Conservation (phyloP, 2,113 vertebrate species). For the Menidia beryllina region DNA sequence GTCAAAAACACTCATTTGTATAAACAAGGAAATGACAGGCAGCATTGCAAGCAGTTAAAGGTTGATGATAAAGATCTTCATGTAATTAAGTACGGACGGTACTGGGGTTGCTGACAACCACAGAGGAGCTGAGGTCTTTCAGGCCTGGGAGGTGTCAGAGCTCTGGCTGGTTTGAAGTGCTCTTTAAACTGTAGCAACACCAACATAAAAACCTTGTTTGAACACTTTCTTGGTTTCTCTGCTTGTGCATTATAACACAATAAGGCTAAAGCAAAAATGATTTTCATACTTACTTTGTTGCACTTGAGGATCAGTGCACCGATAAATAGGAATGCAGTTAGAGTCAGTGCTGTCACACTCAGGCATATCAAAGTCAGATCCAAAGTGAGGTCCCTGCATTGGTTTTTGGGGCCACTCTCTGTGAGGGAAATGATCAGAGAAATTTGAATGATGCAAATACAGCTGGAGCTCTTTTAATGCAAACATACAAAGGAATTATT, state of each 20-base stretch:
- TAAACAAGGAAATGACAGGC: slow-evolving; percentile 33
- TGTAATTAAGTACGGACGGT: slow-evolving; percentile 21
- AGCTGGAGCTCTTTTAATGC: not conserved
- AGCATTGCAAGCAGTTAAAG: not conserved
- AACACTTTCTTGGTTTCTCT: not conserved
- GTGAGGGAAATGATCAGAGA: not conserved
- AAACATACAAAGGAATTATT: not conserved
- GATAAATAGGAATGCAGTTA: not conserved
- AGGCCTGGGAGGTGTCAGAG: not conserved
- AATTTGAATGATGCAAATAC: not conserved
- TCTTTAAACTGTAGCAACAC: slow-evolving; percentile 50
- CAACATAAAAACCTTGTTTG: not conserved
- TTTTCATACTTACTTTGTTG: slow-evolving; percentile 48
- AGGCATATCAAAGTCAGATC: slow-evolving; percentile 30
- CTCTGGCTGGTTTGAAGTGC: slow-evolving; percentile 24
- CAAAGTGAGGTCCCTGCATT: slow-evolving; percentile 18
- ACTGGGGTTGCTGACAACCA: not conserved
- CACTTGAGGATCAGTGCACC: slow-evolving; percentile 17
- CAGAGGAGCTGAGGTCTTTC: not conserved
- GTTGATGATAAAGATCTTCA: not conserved
- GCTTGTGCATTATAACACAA: not conserved
- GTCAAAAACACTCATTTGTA: slow-evolving; percentile 29
- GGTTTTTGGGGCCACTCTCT: slow-evolving; percentile 39
- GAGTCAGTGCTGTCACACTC: not conserved
- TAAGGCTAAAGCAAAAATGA: not conserved